Conservation (phyloP, 2,888 invertebrate genomes). For the Neoitamus cyanurus region DNA sequence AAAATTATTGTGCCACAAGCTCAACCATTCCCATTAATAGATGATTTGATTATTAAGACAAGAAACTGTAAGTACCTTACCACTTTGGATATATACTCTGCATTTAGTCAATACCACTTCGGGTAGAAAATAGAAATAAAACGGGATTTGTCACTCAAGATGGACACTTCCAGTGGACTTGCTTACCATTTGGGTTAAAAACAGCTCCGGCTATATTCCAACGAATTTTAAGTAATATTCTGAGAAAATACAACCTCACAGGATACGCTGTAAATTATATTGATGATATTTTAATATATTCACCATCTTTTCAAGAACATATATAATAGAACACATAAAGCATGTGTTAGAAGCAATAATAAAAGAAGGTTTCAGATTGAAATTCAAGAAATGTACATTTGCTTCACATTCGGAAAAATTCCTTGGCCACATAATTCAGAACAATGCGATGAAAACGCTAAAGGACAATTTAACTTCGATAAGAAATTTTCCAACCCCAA, state of each 20-base stretch:
- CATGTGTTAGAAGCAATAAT: slow-evolving; percentile 52
- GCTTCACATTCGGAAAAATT: slow-evolving; percentile 48
- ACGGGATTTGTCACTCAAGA: slow-evolving; percentile 49
- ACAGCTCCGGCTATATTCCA: slow-evolving; percentile 53
- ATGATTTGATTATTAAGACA: neutral
- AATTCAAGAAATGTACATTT: slow-evolving; percentile 51
- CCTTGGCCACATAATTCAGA: slow-evolving; percentile 52
- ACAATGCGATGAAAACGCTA: slow-evolving; percentile 50
- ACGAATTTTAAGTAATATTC: slow-evolving; percentile 53
- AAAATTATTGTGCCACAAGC: slow-evolving; percentile 53
- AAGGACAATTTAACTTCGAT: slow-evolving; percentile 43
- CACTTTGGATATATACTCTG: slow-evolving; percentile 52
- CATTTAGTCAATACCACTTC: slow-evolving; percentile 52
- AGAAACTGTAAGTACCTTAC: slow-evolving; percentile 42
- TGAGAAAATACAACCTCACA: slow-evolving; percentile 52
- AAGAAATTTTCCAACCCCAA: slow-evolving; percentile 51
- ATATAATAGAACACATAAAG: slow-evolving; percentile 31
- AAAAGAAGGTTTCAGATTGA: slow-evolving; percentile 53
- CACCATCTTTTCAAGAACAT: slow-evolving; percentile 42
- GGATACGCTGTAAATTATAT: slow-evolving; percentile 53
- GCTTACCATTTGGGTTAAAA: slow-evolving; percentile 53
- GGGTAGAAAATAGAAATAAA: neutral
- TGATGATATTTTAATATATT: slow-evolving; percentile 54
- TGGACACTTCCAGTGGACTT: slow-evolving; percentile 54
- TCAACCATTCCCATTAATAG: slow-evolving; percentile 9